phyloP scores from a whole-genome alignment of 1,140 invertebrate genomes.

The Portunus trituberculatus region DNA sequence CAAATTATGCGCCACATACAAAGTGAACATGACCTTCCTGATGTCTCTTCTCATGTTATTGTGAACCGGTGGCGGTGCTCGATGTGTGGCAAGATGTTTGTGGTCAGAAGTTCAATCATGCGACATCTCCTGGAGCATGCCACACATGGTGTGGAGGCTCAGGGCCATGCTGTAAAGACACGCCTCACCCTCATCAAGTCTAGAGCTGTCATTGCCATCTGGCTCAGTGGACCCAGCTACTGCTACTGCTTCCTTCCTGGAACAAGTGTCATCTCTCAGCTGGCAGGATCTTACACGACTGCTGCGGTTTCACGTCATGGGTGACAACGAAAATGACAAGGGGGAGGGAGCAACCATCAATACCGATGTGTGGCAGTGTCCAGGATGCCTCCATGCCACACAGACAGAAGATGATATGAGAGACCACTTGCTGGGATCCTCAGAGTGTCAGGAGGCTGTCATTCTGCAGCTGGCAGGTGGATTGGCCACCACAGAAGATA shows the following conservation, averaged over 20 bases:
- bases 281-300: conserved; percentile 69
- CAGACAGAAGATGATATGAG: conserved; percentile 71
- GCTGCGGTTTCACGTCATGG: conserved; percentile 62
- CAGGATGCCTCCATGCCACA: conserved; percentile 62
- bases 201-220: not conserved
- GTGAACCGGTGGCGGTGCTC: conserved; percentile 69
- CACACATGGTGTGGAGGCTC: conserved; percentile 53
- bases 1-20: conserved; percentile 61
- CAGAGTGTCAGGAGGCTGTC: conserved; percentile 68
- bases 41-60: conserved; percentile 47
- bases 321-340: conserved; percentile 32
- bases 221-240: conserved; percentile 49
- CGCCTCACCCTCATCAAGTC: conserved; percentile 34
- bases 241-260: conserved; percentile 57
- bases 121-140: conserved; percentile 65
- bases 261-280: conserved; percentile 60
- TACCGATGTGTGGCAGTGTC: conserved; percentile 71
- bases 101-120: conserved; percentile 42
- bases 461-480: conserved; percentile 68
- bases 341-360: conserved; percentile 45
- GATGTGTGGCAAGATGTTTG: conserved; percentile 69
- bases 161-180: conserved; percentile 67
- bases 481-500: conserved; percentile 48
- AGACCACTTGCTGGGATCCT: conserved; percentile 57
- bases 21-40: conserved; percentile 47